A percentile compares a stretch with the other conserved stretches of the same genome.
phyloP scores from a whole-genome alignment of 1,140 invertebrate species.

The Muscidifurax raptorellus region DNA sequence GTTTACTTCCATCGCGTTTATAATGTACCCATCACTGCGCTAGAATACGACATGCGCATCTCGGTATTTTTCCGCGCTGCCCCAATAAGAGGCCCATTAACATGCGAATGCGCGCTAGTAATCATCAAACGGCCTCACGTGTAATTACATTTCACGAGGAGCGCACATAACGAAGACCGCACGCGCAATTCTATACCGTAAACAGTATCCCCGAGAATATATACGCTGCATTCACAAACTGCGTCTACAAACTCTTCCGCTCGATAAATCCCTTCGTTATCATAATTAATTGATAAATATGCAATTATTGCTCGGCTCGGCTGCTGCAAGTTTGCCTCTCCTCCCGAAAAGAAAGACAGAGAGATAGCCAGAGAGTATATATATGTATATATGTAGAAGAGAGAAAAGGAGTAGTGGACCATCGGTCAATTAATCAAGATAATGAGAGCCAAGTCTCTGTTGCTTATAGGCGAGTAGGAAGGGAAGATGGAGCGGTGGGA shows the following conservation, averaged over 20 bases:
- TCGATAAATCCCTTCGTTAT: conserved; percentile 28
- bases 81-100: neutral
- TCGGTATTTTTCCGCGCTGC: neutral
- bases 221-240: neutral
- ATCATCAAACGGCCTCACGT: neutral
- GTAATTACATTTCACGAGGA: neutral
- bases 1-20: neutral
- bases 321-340: neutral
- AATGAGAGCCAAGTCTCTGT: conserved; percentile 70
- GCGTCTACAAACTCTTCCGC: neutral
- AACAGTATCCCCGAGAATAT: too few relatives aligned
- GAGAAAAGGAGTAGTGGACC: conserved; percentile 59
- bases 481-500: neutral
- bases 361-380: neutral
- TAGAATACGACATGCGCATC: neutral
- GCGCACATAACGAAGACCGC: neutral
- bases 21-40: neutral
- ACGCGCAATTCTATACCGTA: neutral
- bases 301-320: conserved; percentile 38
- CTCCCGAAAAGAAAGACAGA: neutral
- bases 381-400: neutral
- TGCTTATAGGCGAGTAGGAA: neutral
- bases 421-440: conserved; percentile 77
- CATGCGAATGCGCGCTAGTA: neutral
- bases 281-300: conserved; percentile 53